Base-by-base conservation (phyloP, 2,888 invertebrate species). In the Girardia tigrina region DNA sequence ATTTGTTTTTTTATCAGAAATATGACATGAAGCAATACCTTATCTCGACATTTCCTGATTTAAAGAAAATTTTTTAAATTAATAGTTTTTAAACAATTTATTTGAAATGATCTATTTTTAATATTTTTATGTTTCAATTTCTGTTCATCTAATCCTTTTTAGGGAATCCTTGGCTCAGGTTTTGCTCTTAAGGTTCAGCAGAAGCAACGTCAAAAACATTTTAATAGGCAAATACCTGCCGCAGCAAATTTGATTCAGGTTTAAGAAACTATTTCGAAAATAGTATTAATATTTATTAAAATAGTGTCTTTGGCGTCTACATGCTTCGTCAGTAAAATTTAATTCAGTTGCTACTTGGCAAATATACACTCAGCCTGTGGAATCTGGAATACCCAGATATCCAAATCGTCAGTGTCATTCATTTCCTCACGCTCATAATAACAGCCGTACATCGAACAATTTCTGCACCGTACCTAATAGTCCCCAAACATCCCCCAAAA, bases 131-230 rank as follows among this genome's bases (percentile, higher is more conserved):
- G n/a, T n/a, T n/a, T n/a, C n/a, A n/a, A n/a, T n/a, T n/a, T n/a
- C n/a, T n/a, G n/a, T n/a, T n/a, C n/a, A n/a, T n/a, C n/a, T n/a
- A n/a, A n/a, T n/a, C 70, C 78, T 75, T 82, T 84, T 26, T 83
- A 90, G 90, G 91, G 91, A 78, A 91, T 91, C 79, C 85, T 91
- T 70, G 91, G 91, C 72, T 90, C 90, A 75, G 91, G 91, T 23
- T 91, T 91, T 83, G 91, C 91, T 69, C 85, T 91, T 77, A 91
- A 91, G 86, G 91, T 91, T 28, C 91, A 91, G 83, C 91, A 91
- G 83, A 91, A 91, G 82, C 90, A 91, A 84, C 87, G 91, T 73
- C 90, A 91, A 84, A 91, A 91, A 83, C 91, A 91, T 84, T 91
- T 91, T 85, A 91, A 90, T 83, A 86, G 90, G 71, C 88, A 89